Conservation (phyloP, 2,113 vertebrate genomes). For the Pithys albifrons region DNA sequence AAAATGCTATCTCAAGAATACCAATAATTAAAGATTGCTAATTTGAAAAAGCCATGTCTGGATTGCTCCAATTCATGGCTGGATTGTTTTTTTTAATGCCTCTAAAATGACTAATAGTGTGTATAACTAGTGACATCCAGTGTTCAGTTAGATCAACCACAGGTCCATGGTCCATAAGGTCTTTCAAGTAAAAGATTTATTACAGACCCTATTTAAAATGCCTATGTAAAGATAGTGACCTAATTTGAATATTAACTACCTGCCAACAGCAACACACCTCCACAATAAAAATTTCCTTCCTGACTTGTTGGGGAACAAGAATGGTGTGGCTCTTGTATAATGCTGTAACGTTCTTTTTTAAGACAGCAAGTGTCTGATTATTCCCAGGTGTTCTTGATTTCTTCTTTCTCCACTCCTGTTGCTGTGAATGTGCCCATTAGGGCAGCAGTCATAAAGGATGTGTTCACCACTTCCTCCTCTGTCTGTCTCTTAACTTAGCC, state of each 20-base stretch:
- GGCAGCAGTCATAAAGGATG: slow-evolving; percentile 76
- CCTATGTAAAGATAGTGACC: slow-evolving; percentile 66
- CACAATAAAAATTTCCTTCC: slow-evolving; percentile 79
- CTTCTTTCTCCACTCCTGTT: slow-evolving; percentile 66
- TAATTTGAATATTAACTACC: slow-evolving; percentile 79
- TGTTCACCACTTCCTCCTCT: slow-evolving; percentile 78
- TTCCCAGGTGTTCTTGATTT: slow-evolving; percentile 76
- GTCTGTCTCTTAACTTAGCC: slow-evolving; percentile 77
- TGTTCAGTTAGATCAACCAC: slow-evolving; percentile 69
- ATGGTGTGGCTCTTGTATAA: slow-evolving; percentile 69
- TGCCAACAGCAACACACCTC: slow-evolving; percentile 77
- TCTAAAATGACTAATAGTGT: slow-evolving; percentile 64
- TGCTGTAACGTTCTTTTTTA: slow-evolving; percentile 75
- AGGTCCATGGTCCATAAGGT: slow-evolving; percentile 4
- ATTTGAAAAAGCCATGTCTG: not conserved
- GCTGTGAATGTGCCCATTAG: slow-evolving; percentile 77
- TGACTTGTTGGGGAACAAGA: slow-evolving; percentile 69
- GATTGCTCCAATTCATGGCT: not conserved
- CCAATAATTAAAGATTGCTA: not conserved
- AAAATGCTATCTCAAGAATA: not conserved
- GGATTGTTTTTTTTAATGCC: not conserved
- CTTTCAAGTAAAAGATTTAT: slow-evolving; percentile 65
- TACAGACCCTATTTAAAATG: slow-evolving; percentile 57
- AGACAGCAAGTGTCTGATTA: slow-evolving; percentile 74
- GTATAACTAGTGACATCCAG: slow-evolving; percentile 69